A percentile compares a stretch with the other conserved stretches of the same genome.
These are phyloP conservation scores for Phylloscopus collybita DNA, from an alignment of 2,797 vertebrate species.

Conservation along the genomic window DNA sequence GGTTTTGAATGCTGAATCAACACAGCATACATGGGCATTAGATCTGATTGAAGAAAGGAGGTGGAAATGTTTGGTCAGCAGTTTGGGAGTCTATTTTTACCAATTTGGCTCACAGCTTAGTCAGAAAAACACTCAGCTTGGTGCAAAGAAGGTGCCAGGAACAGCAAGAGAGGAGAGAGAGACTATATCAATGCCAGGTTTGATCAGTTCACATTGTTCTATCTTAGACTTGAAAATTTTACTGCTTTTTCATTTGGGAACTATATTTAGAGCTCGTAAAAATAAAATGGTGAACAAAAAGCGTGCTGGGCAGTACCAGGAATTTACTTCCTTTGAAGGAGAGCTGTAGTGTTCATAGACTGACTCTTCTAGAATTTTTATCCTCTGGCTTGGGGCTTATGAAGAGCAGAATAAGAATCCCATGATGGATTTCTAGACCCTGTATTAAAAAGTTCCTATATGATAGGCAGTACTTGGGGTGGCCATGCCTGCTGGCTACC, in stretches of 20 bases:
- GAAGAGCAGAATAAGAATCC: not conserved
- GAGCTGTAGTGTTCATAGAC: not conserved
- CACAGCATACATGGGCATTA: not conserved
- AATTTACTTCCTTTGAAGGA: not conserved
- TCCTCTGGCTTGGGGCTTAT: not conserved
- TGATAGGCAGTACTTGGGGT: not conserved
- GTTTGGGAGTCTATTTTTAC: slow-evolving; percentile 20
- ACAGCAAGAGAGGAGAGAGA: not conserved
- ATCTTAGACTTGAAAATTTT: not conserved
- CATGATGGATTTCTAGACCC: not conserved
- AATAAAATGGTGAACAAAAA: not conserved
- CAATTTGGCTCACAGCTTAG: not conserved
- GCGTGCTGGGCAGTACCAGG: not conserved
- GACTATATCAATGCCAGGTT: not conserved
- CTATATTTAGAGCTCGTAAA: not conserved
- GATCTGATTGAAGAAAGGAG: not conserved
- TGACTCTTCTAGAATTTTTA: not conserved
- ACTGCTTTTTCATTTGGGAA: not conserved
- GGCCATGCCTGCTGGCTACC: not conserved
- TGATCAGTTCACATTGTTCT: not conserved
- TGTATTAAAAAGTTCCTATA: not conserved
- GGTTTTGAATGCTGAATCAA: not conserved
- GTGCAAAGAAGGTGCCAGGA: not conserved
- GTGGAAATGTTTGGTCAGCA: slow-evolving; percentile 20
- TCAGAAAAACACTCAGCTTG: not conserved